Conservation (phyloP, 1,140 invertebrate species). For the Copidosoma floridanum region DNA sequence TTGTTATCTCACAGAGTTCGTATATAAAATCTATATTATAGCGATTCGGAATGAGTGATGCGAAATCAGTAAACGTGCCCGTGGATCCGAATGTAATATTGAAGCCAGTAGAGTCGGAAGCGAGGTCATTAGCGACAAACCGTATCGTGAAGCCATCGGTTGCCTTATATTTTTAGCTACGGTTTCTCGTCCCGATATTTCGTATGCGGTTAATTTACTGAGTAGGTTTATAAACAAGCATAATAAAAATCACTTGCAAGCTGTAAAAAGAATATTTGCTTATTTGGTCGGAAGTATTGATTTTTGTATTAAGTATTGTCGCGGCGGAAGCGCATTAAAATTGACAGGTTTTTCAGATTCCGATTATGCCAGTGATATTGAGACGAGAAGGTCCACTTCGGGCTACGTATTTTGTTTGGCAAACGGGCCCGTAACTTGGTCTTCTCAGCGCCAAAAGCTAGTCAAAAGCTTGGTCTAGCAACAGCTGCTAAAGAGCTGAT, state of each 20-base stretch:
- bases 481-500: too few species aligned
- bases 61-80: constrained; percentile 18
- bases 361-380: constrained; percentile 46
- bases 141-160: constrained; percentile 37
- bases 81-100: constrained; percentile 24
- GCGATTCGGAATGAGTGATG: too few species aligned
- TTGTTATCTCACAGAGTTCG: too few species aligned
- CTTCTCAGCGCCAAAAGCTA: too few species aligned
- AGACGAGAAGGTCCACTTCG: constrained; percentile 46
- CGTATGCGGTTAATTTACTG: too few species aligned
- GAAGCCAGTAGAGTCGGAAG: constrained; percentile 4
- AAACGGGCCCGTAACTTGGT: constrained; percentile 36
- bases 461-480: constrained; percentile 38
- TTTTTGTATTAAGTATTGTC: not conserved
- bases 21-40: too few species aligned
- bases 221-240: constrained; percentile 31
- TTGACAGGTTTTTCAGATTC: not conserved
- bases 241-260: constrained; percentile 27
- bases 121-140: constrained; percentile 5
- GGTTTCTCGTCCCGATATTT: too few species aligned
- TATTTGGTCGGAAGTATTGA: constrained; percentile 8
- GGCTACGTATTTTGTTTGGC: too few species aligned
- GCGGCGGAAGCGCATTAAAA: too few species aligned
- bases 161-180: too few species aligned
- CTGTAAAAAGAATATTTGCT: too few species aligned